phyloP scores from a whole-genome alignment of 2,888 invertebrate species.

The Lasius platythorax region DNA sequence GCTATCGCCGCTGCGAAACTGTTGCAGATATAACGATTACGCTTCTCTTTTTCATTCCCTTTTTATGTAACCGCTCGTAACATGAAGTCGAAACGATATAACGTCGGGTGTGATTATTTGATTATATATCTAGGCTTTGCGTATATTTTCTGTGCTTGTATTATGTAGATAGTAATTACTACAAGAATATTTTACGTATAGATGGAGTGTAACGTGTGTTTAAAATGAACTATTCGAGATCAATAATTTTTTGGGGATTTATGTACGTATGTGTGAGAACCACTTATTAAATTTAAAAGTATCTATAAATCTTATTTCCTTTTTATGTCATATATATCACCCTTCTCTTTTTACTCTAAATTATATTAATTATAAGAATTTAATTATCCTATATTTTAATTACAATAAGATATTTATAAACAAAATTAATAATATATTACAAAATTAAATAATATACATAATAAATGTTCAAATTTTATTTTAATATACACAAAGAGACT shows the following conservation, averaged over 20 bases:
- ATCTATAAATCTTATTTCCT: not conserved
- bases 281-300: not conserved
- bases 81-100: constrained; percentile 6
- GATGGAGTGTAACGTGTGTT: not conserved
- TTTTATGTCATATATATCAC: not conserved
- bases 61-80: constrained; percentile 33
- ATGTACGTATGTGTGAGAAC: not conserved
- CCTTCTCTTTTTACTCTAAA: not conserved
- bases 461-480: not conserved
- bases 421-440: not conserved
- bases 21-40: constrained; percentile 42
- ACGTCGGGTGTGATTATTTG: constrained; percentile 26
- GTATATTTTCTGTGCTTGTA: not conserved
- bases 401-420: not conserved
- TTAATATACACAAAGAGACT: not conserved
- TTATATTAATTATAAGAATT: not conserved
- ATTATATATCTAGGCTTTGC: constrained; percentile 1
- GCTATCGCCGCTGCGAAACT: constrained; percentile 22
- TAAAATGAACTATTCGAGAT: not conserved
- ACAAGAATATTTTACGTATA: not conserved
- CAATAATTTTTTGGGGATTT: not conserved
- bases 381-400: not conserved
- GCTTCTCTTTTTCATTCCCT: not conserved
- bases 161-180: constrained; percentile 2
- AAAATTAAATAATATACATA: not conserved